Evolutionary conservation across 30 jellyfish, hydroid and myxozoan genomes (phyloP).

Genomic region (Cassiopea xamachana): DNA sequence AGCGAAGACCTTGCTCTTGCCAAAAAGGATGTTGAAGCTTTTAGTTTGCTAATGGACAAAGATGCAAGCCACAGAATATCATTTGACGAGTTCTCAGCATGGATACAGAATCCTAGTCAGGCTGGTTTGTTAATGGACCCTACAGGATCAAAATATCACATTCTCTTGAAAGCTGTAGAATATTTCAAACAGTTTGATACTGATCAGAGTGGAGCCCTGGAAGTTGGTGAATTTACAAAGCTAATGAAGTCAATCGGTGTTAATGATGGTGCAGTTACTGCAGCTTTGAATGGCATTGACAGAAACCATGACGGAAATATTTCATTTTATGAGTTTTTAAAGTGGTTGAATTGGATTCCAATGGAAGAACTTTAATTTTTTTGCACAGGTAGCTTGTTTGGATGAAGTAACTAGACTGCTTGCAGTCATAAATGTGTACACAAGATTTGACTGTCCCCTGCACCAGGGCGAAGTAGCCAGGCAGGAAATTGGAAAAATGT

Average conservation of each 20-base stretch:
- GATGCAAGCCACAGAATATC: conserved; percentile 67
- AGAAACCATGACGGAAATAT: conserved; percentile 77
- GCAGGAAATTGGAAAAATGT: too few species aligned
- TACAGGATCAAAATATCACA: conserved; percentile 63
- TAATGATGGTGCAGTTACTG: conserved; percentile 46
- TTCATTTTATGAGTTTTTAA: conserved; percentile 80
- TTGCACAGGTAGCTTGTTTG: neutral
- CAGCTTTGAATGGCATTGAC: conserved; percentile 76
- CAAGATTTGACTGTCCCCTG: too few species aligned
- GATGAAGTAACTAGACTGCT: too few species aligned
- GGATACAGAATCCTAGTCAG: conserved; percentile 49
- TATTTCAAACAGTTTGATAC: conserved; percentile 75
- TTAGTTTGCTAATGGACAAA: conserved; percentile 56
- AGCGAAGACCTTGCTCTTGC: conserved; percentile 52
- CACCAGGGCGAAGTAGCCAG: too few species aligned
- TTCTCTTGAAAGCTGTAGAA: conserved; percentile 79
- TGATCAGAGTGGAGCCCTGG: conserved; percentile 85
- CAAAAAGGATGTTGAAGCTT: conserved; percentile 55
- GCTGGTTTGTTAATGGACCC: conserved; percentile 44
- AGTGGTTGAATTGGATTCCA: conserved; percentile 95
- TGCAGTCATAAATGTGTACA: too few species aligned
- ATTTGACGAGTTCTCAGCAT: conserved; percentile 51
- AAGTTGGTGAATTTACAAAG: conserved; percentile 65
- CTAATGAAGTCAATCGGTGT: conserved; percentile 72
- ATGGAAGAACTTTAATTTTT: conserved; percentile 21